Evolutionary conservation across 2,113 vertebrate genomes (phyloP).

Genomic region (Pagrus major): DNA sequence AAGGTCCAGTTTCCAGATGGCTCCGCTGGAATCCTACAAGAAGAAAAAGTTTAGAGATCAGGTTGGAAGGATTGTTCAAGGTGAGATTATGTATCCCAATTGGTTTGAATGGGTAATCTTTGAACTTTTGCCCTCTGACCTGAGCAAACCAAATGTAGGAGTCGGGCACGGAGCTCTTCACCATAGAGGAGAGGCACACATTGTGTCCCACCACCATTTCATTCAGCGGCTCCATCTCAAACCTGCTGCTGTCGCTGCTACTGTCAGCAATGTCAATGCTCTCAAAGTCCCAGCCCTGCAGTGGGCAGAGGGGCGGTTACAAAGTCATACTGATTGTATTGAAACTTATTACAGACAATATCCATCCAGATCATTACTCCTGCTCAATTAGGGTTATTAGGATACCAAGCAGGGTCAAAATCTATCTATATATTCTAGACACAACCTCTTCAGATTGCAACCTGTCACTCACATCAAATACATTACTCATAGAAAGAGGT

Average conservation of each 20-base stretch:
- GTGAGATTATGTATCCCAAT: neutral
- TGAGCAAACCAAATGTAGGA: constrained; percentile 93
- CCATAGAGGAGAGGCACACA: constrained; percentile 89
- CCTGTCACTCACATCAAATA: too few species aligned
- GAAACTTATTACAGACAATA: neutral
- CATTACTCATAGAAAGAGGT: too few species aligned
- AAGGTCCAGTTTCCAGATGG: constrained; percentile 96
- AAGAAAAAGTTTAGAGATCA: neutral
- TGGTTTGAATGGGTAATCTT: neutral
- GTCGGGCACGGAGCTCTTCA: constrained; percentile 83
- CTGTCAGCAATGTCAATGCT: constrained; percentile 87
- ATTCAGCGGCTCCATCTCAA: constrained; percentile 92
- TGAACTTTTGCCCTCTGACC: constrained; percentile 77
- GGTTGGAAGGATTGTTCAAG: neutral
- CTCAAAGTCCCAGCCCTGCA: constrained; percentile 94
- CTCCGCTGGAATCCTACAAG: constrained; percentile 90
- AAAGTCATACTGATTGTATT: neutral
- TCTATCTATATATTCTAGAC: too few species aligned
- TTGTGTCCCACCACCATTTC: constrained; percentile 89
- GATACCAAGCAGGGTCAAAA: too few species aligned
- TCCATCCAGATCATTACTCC: neutral
- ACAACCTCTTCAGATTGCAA: too few species aligned
- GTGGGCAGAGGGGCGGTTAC: neutral
- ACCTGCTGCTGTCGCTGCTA: constrained; percentile 80
- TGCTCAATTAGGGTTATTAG: neutral